Evolutionary conservation across 2,888 invertebrate species (phyloP), one percentile per base, ranked within the genome.

Genomic region (Metallyticus violacea): DNA sequence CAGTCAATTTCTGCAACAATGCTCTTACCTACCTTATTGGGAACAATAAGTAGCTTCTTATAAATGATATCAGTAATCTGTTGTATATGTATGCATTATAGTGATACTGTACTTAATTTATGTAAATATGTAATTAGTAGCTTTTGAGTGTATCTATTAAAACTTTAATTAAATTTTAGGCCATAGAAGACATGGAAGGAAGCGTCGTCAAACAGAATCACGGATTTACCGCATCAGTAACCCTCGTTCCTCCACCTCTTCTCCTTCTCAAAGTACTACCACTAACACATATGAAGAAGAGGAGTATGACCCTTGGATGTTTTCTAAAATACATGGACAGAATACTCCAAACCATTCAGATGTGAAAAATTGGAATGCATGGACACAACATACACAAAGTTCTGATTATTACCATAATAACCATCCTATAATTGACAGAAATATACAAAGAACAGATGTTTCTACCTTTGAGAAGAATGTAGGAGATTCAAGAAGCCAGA

Each of bases 261-360:
- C 86, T 84, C 77, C 80, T 28, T 62, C 85, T 22, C 77, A 26
- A 86, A 22, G 26, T 26, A 27, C 77, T 77, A 7, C 26, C 15
- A 2, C 77, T 76, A 7, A 15, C 76, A n/a, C 25, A 15, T 9
- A 29, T 28, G 25, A 62, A 15, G 88, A 88, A 27, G 88, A 86
- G 28, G 88, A 87, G 27, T 89, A 89, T 85, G 89, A 89, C 83
- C 89, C 89, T 6, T 89, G 88, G 88, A 86, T 87, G 9, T 89
- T 88, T 85, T 85, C 88, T 22, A 85, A 88, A 77, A 88, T 86
- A 25, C 88, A 88, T 81, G 88, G 87, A 5, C 79, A 79, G n/a
- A 79, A 28, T n/a, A n/a, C 22, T 40, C 40, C 7, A 9, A 40
- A 7, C 9, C 40, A 40, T 40, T 40, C 40, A 40, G 9, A 40